Evolutionary conservation across 2,888 invertebrate genomes (phyloP).

Genomic region (Abrostola tripartita): DNA sequence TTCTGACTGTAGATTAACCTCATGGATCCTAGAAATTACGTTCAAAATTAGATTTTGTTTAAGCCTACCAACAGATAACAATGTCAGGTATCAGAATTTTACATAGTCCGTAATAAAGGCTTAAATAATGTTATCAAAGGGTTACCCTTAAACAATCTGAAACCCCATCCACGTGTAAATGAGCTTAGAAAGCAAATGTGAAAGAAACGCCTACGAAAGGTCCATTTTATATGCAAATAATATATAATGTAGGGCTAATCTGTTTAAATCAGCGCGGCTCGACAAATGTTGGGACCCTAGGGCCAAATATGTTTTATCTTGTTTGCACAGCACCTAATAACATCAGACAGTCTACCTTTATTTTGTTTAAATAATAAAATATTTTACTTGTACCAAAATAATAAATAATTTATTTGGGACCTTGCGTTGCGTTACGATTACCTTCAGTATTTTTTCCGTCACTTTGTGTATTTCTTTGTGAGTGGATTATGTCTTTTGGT

Average conservation of each 20-base stretch:
- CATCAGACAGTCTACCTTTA: slow-evolving; percentile 26
- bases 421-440: neutral
- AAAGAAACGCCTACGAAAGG: slow-evolving; percentile 33
- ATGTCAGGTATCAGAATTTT: neutral
- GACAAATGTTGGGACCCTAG: slow-evolving; percentile 32
- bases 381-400: slow-evolving; percentile 15
- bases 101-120: neutral
- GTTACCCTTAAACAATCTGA: slow-evolving; percentile 23
- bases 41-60: neutral
- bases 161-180: slow-evolving; percentile 15
- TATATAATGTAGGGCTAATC: slow-evolving; percentile 47
- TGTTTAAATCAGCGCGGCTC: slow-evolving; percentile 52
- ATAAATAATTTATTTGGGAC: neutral
- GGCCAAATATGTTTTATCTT: slow-evolving; percentile 54
- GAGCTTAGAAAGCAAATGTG: slow-evolving; percentile 23
- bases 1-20: neutral
- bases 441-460: neutral
- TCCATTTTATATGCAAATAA: slow-evolving; percentile 48
- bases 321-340: slow-evolving; percentile 53
- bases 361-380: slow-evolving; percentile 29
- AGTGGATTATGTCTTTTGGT: neutral
- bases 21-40: neutral
- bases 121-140: slow-evolving; percentile 20
- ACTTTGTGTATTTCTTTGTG: neutral
- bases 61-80: slow-evolving; percentile 1